phyloP scores from a whole-genome alignment of 2,888 invertebrate species.

The Carterocephalus palaemon region DNA sequence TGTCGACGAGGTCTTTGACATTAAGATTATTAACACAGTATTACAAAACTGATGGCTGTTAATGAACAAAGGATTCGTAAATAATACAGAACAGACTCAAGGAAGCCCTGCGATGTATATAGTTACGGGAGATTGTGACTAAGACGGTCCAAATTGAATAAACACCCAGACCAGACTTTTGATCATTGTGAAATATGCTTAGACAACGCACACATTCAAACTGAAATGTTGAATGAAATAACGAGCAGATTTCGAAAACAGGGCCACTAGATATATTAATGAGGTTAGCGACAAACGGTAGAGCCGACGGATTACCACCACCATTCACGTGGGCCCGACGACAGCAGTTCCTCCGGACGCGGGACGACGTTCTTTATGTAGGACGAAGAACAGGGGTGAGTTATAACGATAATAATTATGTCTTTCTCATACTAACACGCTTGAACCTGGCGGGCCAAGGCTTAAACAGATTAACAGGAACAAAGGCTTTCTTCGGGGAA shows the following conservation, averaged over 20 bases:
- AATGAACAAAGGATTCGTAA: constrained; percentile 9
- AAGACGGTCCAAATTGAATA: too few relatives aligned
- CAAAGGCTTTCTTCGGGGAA: constrained; percentile 46
- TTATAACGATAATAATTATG: constrained; percentile 49
- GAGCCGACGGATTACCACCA: constrained; percentile 34
- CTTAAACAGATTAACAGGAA: constrained; percentile 40
- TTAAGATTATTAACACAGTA: constrained; percentile 19
- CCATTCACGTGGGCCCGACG: constrained; percentile 33
- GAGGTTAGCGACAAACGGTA: constrained; percentile 38
- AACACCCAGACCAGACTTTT: not conserved
- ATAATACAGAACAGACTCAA: not conserved
- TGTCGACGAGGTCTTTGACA: constrained; percentile 21
- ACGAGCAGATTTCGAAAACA: constrained; percentile 1
- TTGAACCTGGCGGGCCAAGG: constrained; percentile 55
- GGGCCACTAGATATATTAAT: constrained; percentile 37
- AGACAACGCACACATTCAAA: not conserved
- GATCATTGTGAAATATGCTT: constrained; percentile 2
- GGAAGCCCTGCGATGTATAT: too few relatives aligned
- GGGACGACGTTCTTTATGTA: constrained; percentile 47
- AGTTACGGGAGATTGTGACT: too few relatives aligned
- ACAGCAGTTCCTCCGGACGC: constrained; percentile 46
- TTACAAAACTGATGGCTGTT: constrained; percentile 10
- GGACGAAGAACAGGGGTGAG: constrained; percentile 45
- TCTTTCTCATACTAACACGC: constrained; percentile 42
- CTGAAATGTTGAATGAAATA: constrained; percentile 4